These are phyloP conservation scores for Porites divaricata DNA, from an alignment of 92 coral and sea anemone species.

Conservation along the genomic window DNA sequence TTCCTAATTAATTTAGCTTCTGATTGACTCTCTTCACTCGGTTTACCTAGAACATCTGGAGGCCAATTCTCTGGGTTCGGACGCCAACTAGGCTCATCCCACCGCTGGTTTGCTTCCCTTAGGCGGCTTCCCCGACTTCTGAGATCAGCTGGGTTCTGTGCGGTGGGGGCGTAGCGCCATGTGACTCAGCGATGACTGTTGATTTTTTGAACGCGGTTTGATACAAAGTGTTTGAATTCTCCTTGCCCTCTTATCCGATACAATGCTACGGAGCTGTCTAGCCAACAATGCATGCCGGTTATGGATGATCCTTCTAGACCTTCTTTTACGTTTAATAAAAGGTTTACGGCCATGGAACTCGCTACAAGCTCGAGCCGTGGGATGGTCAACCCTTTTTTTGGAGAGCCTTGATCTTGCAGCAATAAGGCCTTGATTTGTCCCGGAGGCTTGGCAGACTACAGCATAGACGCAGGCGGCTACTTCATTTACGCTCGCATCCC, in stretches of 20 bases:
- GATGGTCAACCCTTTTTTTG: conserved; percentile 43
- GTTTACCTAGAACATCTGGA: conserved; percentile 16
- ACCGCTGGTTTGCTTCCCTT: conserved; percentile 35
- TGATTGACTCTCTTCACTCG: conserved; percentile 7
- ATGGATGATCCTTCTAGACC: conserved; percentile 44
- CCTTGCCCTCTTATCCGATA: conserved; percentile 53
- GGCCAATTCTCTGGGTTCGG: conserved; percentile 37
- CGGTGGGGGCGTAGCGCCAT: conserved; percentile 64
- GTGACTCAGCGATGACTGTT: conserved; percentile 46
- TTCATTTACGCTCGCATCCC: conserved; percentile 41
- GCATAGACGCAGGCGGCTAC: conserved; percentile 64
- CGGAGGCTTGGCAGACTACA: conserved; percentile 50
- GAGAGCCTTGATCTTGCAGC: conserved; percentile 49
- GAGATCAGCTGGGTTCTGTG: conserved; percentile 61
- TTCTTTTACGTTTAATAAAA: conserved; percentile 43
- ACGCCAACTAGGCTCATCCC: conserved; percentile 55
- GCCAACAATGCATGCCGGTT: conserved; percentile 43
- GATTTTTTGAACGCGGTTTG: conserved; percentile 60
- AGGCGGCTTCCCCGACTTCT: conserved; percentile 58
- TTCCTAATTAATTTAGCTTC: conserved; percentile 1
- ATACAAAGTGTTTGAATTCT: conserved; percentile 60
- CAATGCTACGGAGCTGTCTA: conserved; percentile 55
- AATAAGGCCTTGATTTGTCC: conserved; percentile 54
- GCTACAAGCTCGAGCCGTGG: conserved; percentile 52
- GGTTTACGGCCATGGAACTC: conserved; percentile 57